Evolutionary conservation across 2,113 vertebrate species (phyloP).

Genomic region (Struthidea cinerea): DNA sequence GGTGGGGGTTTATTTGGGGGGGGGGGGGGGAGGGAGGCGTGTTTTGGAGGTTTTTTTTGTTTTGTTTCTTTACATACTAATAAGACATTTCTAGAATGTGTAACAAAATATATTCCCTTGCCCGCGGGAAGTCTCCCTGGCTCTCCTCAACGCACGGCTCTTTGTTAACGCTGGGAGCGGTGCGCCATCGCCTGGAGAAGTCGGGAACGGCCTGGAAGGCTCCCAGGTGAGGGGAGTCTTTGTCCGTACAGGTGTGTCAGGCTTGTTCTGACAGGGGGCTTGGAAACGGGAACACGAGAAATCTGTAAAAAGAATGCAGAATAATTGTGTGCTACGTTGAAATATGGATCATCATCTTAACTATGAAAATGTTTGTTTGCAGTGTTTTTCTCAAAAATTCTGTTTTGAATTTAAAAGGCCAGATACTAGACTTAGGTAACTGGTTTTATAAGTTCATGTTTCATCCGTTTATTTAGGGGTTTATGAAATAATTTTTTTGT

Average conservation of each 20-base stretch:
- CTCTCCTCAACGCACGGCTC: accelerated
- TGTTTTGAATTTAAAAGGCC: not conserved
- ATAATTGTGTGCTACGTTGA: not conserved
- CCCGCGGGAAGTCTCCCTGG: accelerated
- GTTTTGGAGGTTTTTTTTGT: not conserved
- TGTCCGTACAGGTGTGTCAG: accelerated
- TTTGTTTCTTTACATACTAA: not conserved
- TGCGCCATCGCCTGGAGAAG: not conserved
- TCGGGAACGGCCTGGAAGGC: not conserved
- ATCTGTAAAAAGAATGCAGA: not conserved
- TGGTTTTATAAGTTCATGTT: not conserved
- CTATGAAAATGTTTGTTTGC: not conserved
- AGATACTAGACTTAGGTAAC: not conserved
- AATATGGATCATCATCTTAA: not conserved
- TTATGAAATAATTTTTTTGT: not conserved
- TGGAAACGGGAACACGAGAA: not conserved
- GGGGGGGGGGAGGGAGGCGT: too few relatives aligned
- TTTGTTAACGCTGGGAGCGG: not conserved
- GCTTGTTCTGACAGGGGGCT: not conserved
- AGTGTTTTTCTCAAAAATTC: not conserved
- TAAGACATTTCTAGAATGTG: not conserved
- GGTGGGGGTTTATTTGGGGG: not conserved
- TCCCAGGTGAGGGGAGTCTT: accelerated
- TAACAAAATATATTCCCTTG: accelerated
- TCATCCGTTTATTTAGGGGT: not conserved